Evolutionary conservation across 1,140 invertebrate species (phyloP).

Genomic region (Aphelinus atriplicis): DNA sequence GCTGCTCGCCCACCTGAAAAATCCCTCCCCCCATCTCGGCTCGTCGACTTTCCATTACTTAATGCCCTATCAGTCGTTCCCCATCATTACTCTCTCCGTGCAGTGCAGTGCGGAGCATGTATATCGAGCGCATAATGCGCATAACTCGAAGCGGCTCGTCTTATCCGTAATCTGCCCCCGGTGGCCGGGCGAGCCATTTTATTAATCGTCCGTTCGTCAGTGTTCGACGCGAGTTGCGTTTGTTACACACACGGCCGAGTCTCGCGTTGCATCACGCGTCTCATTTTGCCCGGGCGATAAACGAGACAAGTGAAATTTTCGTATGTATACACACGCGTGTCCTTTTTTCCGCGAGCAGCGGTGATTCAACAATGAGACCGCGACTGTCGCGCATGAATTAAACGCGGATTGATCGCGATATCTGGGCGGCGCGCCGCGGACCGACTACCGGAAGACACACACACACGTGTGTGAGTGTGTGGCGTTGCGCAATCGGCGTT

Average conservation of each 20-base stretch:
- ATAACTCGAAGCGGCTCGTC: too few relatives aligned
- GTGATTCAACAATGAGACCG: slow-evolving; percentile 10
- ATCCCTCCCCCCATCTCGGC: too few relatives aligned
- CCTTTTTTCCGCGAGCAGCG: slow-evolving; percentile 4
- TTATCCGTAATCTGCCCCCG: too few relatives aligned
- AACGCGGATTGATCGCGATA: slow-evolving; percentile 1
- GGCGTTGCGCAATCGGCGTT: too few relatives aligned
- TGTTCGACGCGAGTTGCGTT: background rate
- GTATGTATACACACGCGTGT: background rate
- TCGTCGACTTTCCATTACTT: too few relatives aligned
- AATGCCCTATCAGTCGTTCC: too few relatives aligned
- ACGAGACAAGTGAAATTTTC: slow-evolving; percentile 27
- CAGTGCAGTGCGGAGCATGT: too few relatives aligned
- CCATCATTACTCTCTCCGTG: too few relatives aligned
- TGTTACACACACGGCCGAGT: background rate
- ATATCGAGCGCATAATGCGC: too few relatives aligned
- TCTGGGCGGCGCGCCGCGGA: background rate
- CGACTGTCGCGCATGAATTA: background rate
- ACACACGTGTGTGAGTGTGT: too few relatives aligned
- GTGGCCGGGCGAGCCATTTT: background rate
- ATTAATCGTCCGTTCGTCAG: slow-evolving; percentile 34
- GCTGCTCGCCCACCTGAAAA: too few relatives aligned
- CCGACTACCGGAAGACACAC: too few relatives aligned
- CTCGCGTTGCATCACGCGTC: slow-evolving; percentile 7
- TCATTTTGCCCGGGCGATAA: slow-evolving; percentile 18